These are phyloP conservation scores for Sus scrofa DNA, from an alignment of 2,113 vertebrate genomes.

Conservation along the genomic window DNA sequence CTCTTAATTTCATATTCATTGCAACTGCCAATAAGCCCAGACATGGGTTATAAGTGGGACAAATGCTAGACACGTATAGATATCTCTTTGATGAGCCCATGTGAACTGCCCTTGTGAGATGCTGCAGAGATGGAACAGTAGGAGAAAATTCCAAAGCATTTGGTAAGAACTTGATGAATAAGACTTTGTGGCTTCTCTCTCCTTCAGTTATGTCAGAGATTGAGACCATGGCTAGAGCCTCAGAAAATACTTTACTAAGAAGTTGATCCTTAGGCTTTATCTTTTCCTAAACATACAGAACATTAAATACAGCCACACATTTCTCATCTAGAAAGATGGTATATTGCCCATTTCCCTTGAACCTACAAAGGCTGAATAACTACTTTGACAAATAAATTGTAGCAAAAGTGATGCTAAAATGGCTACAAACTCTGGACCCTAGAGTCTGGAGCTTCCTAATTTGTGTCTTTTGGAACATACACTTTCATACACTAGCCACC, in stretches of 20 bases:
- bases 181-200: neutral
- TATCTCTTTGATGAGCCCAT: accelerated
- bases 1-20: neutral
- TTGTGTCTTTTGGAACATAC: neutral
- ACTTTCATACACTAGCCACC: neutral
- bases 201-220: neutral
- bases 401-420: neutral
- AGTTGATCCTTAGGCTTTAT: neutral
- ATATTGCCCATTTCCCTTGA: neutral
- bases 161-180: neutral
- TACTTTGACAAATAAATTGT: neutral
- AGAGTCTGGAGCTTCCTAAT: neutral
- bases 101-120: neutral
- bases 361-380: neutral
- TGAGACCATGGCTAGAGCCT: neutral
- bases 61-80: neutral
- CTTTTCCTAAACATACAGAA: neutral
- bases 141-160: neutral
- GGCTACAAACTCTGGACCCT: neutral
- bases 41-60: neutral
- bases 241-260: neutral
- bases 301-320: neutral
- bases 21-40: neutral
- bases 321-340: neutral
- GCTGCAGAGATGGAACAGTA: neutral